These are phyloP conservation scores for Melangyna quadrimaculata DNA, from an alignment of 2,888 invertebrate genomes.

Conservation along the genomic window DNA sequence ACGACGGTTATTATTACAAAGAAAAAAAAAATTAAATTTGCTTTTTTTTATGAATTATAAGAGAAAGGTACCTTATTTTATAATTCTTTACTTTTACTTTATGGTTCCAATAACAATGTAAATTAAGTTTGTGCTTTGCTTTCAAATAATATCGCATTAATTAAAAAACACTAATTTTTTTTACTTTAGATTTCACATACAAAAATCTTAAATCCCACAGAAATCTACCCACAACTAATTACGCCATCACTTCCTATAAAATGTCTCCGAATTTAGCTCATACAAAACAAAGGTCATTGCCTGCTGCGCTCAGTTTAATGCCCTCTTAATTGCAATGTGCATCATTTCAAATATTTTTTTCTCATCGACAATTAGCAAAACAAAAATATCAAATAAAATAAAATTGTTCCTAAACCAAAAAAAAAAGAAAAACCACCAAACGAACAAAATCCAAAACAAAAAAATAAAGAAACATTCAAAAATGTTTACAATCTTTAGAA, in stretches of 20 bases:
- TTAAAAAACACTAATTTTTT: too few species aligned
- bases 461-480: slow-evolving; percentile 23
- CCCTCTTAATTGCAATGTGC: slow-evolving; percentile 58
- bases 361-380: slow-evolving; percentile 56
- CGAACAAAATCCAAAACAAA: background rate
- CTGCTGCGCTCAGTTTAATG: slow-evolving; percentile 70
- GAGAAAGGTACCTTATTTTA: too few species aligned
- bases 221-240: background rate
- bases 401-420: too few species aligned
- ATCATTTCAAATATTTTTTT: slow-evolving; percentile 57
- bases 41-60: too few species aligned
- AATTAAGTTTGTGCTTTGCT: too few species aligned
- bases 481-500: slow-evolving; percentile 52
- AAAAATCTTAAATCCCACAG: background rate
- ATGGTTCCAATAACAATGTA: too few species aligned
- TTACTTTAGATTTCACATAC: too few species aligned
- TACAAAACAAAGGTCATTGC: slow-evolving; percentile 54
- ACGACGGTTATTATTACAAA: too few species aligned
- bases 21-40: too few species aligned
- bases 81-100: too few species aligned
- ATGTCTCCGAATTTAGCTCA: slow-evolving; percentile 36
- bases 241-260: slow-evolving; percentile 35
- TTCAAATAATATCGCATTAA: too few species aligned
- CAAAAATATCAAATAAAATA: slow-evolving; percentile 44
- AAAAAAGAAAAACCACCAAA: background rate